These are phyloP conservation scores for Cynaeus angustus DNA, from an alignment of 2,888 invertebrate species.

Conservation along the genomic window DNA sequence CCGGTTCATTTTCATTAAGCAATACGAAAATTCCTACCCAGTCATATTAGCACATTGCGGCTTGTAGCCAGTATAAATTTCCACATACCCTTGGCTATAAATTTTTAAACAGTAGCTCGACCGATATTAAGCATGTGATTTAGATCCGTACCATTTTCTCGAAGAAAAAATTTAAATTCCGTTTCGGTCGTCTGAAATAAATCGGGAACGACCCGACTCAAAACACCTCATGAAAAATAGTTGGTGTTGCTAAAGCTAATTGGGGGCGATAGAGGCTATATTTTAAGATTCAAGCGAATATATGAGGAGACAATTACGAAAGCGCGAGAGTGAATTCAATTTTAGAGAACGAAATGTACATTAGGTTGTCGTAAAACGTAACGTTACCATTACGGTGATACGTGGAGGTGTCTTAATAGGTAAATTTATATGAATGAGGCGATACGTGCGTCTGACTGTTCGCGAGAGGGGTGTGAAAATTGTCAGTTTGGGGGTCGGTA, in stretches of 20 bases:
- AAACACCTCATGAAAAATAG: slow-evolving; percentile 16
- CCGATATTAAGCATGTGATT: slow-evolving; percentile 22
- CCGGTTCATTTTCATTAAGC: slow-evolving; percentile 45
- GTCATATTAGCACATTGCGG: slow-evolving; percentile 34
- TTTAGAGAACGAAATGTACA: slow-evolving; percentile 19
- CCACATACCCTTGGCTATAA: slow-evolving; percentile 9
- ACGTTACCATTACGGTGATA: slow-evolving; percentile 23
- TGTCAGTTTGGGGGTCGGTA: not conserved
- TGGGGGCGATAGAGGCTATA: slow-evolving; percentile 11
- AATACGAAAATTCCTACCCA: slow-evolving; percentile 30
- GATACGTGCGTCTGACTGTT: slow-evolving; percentile 11
- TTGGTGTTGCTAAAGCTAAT: not conserved
- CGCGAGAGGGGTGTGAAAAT: slow-evolving; percentile 14
- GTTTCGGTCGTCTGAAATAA: slow-evolving; percentile 7
- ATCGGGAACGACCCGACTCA: slow-evolving; percentile 9
- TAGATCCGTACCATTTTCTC: slow-evolving; percentile 7
- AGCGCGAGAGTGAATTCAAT: slow-evolving; percentile 31
- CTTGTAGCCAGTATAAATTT: slow-evolving; percentile 22
- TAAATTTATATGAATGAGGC: slow-evolving; percentile 2
- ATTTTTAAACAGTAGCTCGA: slow-evolving; percentile 7
- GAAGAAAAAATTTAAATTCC: slow-evolving; percentile 30
- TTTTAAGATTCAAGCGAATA: slow-evolving; percentile 19
- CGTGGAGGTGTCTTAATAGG: slow-evolving; percentile 19
- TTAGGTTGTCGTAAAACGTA: slow-evolving; percentile 40
- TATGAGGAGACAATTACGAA: slow-evolving; percentile 12